Conservation (phyloP, 2,888 invertebrate species). For the Mesoligia furuncula region DNA sequence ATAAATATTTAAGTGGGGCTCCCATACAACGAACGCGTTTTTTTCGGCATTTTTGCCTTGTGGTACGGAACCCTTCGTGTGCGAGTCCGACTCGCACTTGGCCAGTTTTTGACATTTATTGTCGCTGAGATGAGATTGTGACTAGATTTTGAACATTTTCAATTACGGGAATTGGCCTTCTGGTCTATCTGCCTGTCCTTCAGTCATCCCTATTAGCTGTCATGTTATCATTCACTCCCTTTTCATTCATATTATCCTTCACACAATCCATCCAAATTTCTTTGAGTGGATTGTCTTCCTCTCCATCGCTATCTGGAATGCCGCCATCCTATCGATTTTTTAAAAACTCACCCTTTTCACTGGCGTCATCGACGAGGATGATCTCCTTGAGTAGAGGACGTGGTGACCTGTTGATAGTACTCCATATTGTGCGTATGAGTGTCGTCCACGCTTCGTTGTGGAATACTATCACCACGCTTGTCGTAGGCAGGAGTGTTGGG, state of each 20-base stretch:
- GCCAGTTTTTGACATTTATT: too few species aligned
- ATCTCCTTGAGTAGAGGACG: conserved; percentile 96
- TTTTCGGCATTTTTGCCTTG: too few species aligned
- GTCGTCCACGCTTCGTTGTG: conserved; percentile 99
- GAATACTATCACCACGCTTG: conserved; percentile 99
- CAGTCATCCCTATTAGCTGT: neutral
- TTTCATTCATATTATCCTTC: neutral
- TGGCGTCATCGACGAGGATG: conserved; percentile 99
- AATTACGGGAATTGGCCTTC: neutral
- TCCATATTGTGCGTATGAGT: conserved; percentile 98
- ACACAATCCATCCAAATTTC: neutral
- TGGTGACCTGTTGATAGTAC: conserved; percentile 98
- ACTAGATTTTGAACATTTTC: too few species aligned
- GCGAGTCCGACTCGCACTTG: too few species aligned
- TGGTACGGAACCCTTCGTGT: too few species aligned
- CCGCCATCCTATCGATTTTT: neutral
- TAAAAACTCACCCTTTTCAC: conserved; percentile 94
- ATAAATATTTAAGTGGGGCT: too few species aligned
- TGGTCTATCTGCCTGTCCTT: neutral
- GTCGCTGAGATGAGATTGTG: too few species aligned
- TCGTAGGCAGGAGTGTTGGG: conserved; percentile 95
- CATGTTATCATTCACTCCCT: neutral
- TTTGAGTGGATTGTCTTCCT: neutral
- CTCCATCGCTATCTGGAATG: neutral
- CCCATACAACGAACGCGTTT: too few species aligned